Evolutionary conservation across 2,113 vertebrate species (phyloP), one percentile per base, ranked within the genome.

Genomic region (Gymnocephalus cernua): DNA sequence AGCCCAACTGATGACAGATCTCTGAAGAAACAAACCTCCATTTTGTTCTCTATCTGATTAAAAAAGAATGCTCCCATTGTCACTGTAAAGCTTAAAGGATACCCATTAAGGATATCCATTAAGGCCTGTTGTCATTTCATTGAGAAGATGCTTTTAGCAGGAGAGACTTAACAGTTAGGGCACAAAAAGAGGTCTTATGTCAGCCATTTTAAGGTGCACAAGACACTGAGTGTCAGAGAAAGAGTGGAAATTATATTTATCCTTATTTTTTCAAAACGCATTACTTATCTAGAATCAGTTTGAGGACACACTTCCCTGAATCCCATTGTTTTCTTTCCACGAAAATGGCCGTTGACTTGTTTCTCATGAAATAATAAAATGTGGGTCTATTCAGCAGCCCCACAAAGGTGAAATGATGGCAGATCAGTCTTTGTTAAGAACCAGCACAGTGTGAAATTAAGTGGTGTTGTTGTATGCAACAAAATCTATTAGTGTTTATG

Each of bases 361-460:
- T 89, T 83, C 80, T 29, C 69, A 77, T 51, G 58, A 41, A 80
- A 85, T 29, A 67, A 78, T 74, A 59, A 62, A 71, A 79, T 21
- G 56, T 2, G 53, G 64, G 53, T 77, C 77, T 85, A 70, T 82
- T 91, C 79, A 89, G 68, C 62, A 47, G 50, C 71, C 80, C 80
- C 79, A 89, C 79, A 90, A 84, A 90, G 80, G 84, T 86, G 74
- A 44, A 67, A 56, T 69, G 82, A 89, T 65, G 74, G 80, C 65
- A 84, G 88, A 87, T 91, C 73, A 72, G 85, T 87, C 84, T 90
- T 91, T 93, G 88, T 91, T 75, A 66, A 80, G 71, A 81, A 79
- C 71, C 80, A 89, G 78, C 82, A 53, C 83, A 77, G 86, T 92
- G 89, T 91, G 91, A 92, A 93, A 94, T 91, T 53, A 92, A 90